A percentile compares a stretch with the other conserved stretches of the same genome.
Conservation (phyloP, 2,113 vertebrate species). For the Oreochromis tanganicae region DNA sequence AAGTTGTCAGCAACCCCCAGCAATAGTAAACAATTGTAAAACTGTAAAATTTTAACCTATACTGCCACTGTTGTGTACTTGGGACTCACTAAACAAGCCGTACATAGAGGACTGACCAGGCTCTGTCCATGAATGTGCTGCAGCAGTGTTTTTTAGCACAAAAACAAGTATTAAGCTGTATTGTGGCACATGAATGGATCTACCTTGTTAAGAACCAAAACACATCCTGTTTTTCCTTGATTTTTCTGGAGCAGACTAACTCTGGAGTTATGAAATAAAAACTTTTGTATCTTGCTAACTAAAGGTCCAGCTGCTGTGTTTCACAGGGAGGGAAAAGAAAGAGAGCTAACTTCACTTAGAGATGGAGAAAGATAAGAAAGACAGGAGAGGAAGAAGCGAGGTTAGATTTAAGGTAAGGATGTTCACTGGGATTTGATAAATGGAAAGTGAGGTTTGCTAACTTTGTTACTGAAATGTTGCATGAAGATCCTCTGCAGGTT, state of each 20-base stretch:
- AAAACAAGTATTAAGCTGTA: too few species aligned
- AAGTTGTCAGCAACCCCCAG: background rate
- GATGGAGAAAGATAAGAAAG: background rate
- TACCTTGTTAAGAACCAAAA: too few species aligned
- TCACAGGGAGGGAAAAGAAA: too few species aligned
- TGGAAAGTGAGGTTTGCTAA: background rate
- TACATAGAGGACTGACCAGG: background rate
- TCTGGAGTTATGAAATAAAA: too few species aligned
- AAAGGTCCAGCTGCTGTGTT: too few species aligned
- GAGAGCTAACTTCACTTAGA: too few species aligned
- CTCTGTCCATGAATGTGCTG: rapidly evolving
- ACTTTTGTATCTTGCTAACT: too few species aligned
- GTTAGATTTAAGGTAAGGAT: background rate
- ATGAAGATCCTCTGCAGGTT: background rate
- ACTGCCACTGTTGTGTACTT: background rate
- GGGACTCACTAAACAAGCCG: background rate
- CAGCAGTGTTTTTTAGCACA: background rate
- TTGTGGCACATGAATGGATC: too few species aligned
- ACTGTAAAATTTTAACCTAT: background rate
- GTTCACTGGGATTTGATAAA: background rate
- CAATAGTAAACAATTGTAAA: background rate
- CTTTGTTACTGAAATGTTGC: background rate
- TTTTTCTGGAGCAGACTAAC: too few species aligned
- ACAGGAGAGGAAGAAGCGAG: background rate
- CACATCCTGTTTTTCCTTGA: too few species aligned